Conservation (phyloP, 1,140 invertebrate genomes). For the Babylonia areolata region DNA sequence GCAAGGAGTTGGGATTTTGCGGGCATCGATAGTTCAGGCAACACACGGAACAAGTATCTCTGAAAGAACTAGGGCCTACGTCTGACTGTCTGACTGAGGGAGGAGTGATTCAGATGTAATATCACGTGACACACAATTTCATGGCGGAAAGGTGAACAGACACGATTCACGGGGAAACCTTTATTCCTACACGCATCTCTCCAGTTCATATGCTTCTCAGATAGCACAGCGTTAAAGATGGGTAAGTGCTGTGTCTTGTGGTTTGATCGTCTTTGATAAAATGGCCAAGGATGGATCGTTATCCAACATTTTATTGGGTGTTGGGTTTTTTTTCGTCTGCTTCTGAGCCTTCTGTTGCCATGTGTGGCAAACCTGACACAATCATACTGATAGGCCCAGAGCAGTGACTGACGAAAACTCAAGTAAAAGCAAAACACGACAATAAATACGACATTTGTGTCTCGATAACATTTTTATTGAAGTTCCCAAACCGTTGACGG, state of each 20-base stretch:
- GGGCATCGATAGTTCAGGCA: too few species aligned
- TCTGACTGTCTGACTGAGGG: neutral
- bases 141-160: neutral
- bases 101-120: neutral
- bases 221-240: constrained; percentile 1
- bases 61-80: neutral
- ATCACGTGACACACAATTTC: constrained; percentile 20
- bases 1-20: neutral
- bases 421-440: neutral
- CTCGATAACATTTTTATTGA: too few species aligned
- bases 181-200: neutral
- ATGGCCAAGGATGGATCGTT: neutral
- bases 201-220: neutral
- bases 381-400: neutral
- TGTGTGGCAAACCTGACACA: neutral
- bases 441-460: neutral
- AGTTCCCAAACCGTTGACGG: too few species aligned
- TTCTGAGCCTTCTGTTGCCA: neutral
- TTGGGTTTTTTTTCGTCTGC: neutral
- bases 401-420: neutral
- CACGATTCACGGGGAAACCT: neutral
- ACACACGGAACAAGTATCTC: neutral
- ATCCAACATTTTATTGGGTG: too few species aligned
- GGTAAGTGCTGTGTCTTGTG: neutral
- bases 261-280: neutral